Conservation (phyloP, 2,113 vertebrate genomes). For the Phrynocephalus versicolor region DNA sequence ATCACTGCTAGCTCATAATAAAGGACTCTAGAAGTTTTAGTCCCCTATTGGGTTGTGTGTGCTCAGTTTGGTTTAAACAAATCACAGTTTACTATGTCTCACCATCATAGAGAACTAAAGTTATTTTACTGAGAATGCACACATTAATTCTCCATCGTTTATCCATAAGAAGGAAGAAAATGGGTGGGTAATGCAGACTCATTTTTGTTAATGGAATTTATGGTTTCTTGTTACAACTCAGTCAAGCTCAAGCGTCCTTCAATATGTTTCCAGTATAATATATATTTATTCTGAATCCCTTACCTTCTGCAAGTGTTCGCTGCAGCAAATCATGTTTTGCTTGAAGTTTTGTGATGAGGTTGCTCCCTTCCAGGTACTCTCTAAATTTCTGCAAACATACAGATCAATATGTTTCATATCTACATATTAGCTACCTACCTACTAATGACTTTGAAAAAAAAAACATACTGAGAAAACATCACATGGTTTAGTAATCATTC, state of each 20-base stretch:
- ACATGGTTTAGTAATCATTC: slow-evolving; percentile 7
- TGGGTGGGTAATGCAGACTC: too few species aligned
- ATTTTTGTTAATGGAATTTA: neutral
- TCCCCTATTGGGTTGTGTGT: neutral
- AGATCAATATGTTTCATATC: slow-evolving; percentile 54
- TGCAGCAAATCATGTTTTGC: slow-evolving; percentile 98
- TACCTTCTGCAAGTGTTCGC: slow-evolving; percentile 93
- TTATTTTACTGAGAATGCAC: too few species aligned
- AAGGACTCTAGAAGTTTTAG: too few species aligned
- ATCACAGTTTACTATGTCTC: neutral
- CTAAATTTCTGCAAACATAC: slow-evolving; percentile 92
- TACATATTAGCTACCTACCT: slow-evolving; percentile 3
- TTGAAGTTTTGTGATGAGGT: slow-evolving; percentile 98
- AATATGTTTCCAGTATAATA: slow-evolving; percentile 6
- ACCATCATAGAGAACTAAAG: neutral
- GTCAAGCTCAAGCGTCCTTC: neutral
- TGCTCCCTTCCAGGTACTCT: slow-evolving; percentile 97
- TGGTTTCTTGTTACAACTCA: neutral
- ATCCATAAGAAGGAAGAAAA: too few species aligned
- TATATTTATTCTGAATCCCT: slow-evolving; percentile 39
- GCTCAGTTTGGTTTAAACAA: neutral
- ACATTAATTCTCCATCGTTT: neutral
- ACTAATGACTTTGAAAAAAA: slow-evolving; percentile 32
- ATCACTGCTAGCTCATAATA: too few species aligned
- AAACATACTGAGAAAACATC: slow-evolving; percentile 19